Base-by-base conservation (phyloP, 35 echinoderm and acorn worm species). In the Nesometra sesokonis region DNA sequence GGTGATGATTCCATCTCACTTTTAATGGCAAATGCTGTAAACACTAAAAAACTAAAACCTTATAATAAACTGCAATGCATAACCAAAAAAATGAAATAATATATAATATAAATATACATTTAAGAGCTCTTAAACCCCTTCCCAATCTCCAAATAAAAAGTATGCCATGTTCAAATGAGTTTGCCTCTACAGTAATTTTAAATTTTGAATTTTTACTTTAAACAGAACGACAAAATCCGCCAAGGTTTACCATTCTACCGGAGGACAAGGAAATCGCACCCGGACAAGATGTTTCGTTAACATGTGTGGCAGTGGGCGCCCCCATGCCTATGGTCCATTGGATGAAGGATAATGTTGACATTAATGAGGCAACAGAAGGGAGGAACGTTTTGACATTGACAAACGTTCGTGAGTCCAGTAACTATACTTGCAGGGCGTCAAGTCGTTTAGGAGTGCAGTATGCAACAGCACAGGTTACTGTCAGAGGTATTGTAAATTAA, bases 241-340 rank as follows among this genome's bases (percentile, higher is more conserved):
- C 92, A 29, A 76, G 81, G 11, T 94, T 98, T 36, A 94, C 90
- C 43, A 93, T 93, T 35, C 38, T 76, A 32, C 90, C 93, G 30
- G 34, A 21, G 1, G 88, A 90, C 87, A 81, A 91, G 36, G 95
- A 98, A 84, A 93, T 98, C 13, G 86, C 94, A 0, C 95, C 95
- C 0, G 92, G 92, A 7, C 89, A 93, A 31, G 92, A 57, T 35
- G 90, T 94, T 33, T 84, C 84, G 35, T 81, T 98, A 30, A 91
- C 90, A 35, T 98, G 95, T 40, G 95, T 88, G 30, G 95, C 95
- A 29, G 84, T 87, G 13, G 95, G 95, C 32, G 94, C 95, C 30
- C 95, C 95, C 19, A 91, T 98, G 95, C 95, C 95, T 0, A 35
- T 38, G 57, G 92, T 98, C 31, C 80, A 84, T 32, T 98, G 95